Conservation (phyloP, 2,113 vertebrate genomes). For the Platysteira castanea region DNA sequence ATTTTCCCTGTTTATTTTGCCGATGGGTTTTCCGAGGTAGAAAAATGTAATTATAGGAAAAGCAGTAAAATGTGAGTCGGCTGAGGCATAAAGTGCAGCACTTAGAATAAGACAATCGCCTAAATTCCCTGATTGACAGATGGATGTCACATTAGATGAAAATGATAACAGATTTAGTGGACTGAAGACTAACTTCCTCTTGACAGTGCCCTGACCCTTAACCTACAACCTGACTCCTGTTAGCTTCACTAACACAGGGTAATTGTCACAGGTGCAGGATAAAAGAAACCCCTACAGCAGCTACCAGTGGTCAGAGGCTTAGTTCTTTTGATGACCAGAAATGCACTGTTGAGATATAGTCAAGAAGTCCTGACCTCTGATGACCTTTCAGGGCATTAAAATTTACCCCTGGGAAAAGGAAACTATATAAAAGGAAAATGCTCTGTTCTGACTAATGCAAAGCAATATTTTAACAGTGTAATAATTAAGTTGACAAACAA, state of each 20-base stretch:
- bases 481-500: conserved; percentile 61
- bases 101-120: conserved; percentile 71
- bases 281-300: conserved; percentile 76
- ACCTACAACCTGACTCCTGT: conserved; percentile 87
- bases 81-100: conserved; percentile 64
- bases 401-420: conserved; percentile 57
- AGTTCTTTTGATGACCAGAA: conserved; percentile 74
- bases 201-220: conserved; percentile 84
- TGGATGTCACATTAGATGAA: conserved; percentile 91
- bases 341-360: conserved; percentile 71
- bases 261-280: conserved; percentile 86
- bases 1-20: conserved; percentile 60
- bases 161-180: conserved; percentile 90
- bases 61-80: conserved; percentile 54
- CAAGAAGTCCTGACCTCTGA: conserved; percentile 66
- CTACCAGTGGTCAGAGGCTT: conserved; percentile 68
- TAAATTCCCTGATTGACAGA: conserved; percentile 87
- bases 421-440: conserved; percentile 45
- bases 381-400: conserved; percentile 69
- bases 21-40: conserved; percentile 56
- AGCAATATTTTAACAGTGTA: conserved; percentile 52
- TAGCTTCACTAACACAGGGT: conserved; percentile 83
- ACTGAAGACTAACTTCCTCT: conserved; percentile 92
- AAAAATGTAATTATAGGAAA: conserved; percentile 67
- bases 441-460: conserved; percentile 39